A percentile compares a stretch with the other conserved stretches of the same genome.
Conservation (phyloP, 2,888 invertebrate species). For the Dysmachus trigonus region DNA sequence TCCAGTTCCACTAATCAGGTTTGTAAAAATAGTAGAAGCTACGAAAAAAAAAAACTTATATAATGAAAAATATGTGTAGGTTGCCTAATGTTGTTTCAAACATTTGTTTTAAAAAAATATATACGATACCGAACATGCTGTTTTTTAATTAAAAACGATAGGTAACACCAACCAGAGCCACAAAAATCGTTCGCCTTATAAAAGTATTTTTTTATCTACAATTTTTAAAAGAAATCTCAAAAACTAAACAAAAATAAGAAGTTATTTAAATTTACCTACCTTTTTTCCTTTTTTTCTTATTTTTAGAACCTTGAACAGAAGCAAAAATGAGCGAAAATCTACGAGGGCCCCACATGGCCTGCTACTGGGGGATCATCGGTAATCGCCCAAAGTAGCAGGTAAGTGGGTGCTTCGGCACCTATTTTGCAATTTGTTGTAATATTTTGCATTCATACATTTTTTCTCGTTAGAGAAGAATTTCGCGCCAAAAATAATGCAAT, state of each 20-base stretch:
- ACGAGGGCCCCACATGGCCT: slow-evolving; percentile 49
- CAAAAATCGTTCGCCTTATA: too few species aligned
- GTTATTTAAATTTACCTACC: not conserved
- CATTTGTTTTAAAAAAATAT: too few species aligned
- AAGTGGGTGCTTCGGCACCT: slow-evolving; percentile 51
- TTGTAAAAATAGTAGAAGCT: slow-evolving; percentile 57
- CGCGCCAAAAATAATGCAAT: not conserved
- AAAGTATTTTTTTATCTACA: too few species aligned
- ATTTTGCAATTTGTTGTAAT: not conserved
- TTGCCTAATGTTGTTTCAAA: not conserved
- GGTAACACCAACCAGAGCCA: too few species aligned
- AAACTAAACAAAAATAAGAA: not conserved
- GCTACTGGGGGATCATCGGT: slow-evolving; percentile 54
- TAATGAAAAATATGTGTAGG: too few species aligned
- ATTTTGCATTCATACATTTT: not conserved
- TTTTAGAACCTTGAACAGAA: slow-evolving; percentile 41
- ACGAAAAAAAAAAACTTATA: not conserved
- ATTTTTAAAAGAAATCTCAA: not conserved
- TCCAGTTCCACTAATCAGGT: slow-evolving; percentile 77
- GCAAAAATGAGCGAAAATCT: slow-evolving; percentile 48
- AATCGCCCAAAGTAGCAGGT: slow-evolving; percentile 55
- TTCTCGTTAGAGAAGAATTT: not conserved
- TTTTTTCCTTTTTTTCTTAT: not conserved
- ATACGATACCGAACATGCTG: too few species aligned
- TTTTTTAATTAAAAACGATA: too few species aligned